These are phyloP conservation scores for Orthonyx spaldingii DNA, from an alignment of 2,113 vertebrate genomes.

Conservation along the genomic window DNA sequence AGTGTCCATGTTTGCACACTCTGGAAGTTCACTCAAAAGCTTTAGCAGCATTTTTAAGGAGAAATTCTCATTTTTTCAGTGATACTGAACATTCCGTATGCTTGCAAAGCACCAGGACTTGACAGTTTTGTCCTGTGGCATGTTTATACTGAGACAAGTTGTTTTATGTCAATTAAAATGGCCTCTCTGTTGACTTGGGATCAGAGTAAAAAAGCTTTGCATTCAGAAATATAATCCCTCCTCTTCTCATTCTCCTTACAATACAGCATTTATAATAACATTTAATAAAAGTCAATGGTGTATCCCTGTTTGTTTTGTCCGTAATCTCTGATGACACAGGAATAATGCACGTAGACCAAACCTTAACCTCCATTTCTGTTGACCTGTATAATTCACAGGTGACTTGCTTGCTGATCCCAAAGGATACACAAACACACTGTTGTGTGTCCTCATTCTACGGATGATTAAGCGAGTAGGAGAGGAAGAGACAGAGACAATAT, in stretches of 20 bases:
- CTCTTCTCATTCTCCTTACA: neutral
- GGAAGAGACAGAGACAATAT: neutral
- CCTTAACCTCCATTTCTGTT: constrained; percentile 16
- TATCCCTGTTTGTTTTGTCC: neutral
- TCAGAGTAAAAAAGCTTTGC: neutral
- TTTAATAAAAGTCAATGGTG: neutral
- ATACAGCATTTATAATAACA: neutral
- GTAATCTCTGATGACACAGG: neutral
- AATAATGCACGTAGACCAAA: neutral
- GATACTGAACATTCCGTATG: neutral
- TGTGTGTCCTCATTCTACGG: constrained; percentile 32
- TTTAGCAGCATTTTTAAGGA: neutral
- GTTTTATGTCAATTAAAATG: neutral
- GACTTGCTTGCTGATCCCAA: constrained; percentile 31
- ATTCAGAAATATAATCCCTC: neutral
- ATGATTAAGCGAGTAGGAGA: constrained; percentile 46
- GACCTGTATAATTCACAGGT: constrained; percentile 42
- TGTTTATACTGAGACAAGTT: neutral
- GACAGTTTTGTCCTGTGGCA: neutral
- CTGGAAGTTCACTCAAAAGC: neutral
- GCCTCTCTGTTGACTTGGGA: neutral
- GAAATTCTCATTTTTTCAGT: neutral
- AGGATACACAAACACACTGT: neutral
- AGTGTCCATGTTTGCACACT: fast-evolving
- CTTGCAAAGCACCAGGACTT: neutral